phyloP scores from a whole-genome alignment of 2,113 vertebrate species.

The Cebidichthys violaceus region DNA sequence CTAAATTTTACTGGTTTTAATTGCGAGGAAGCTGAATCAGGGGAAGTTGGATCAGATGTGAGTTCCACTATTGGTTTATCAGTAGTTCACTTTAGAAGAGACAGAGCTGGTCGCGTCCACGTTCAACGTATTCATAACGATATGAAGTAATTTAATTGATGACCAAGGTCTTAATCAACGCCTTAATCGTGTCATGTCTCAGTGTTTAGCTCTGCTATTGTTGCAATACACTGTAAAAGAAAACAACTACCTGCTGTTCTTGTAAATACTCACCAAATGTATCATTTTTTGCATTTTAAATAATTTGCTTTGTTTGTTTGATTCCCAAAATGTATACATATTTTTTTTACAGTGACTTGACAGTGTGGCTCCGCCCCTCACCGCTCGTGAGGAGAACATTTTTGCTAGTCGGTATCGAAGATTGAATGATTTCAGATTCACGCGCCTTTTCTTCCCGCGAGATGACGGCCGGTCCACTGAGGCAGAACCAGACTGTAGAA shows the following conservation, averaged over 20 bases:
- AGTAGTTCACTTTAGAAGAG: slow-evolving; percentile 11
- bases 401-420: slow-evolving; percentile 52
- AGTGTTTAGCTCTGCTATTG: slow-evolving; percentile 51
- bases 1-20: neutral
- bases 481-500: slow-evolving; percentile 26
- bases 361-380: slow-evolving; percentile 31
- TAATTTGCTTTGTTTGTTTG: slow-evolving; percentile 33
- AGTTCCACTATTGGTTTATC: neutral
- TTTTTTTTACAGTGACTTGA: slow-evolving; percentile 27
- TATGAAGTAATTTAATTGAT: slow-evolving; percentile 29
- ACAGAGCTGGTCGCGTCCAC: slow-evolving; percentile 14
- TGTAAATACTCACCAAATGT: slow-evolving; percentile 48
- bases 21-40: slow-evolving; percentile 15
- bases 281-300: slow-evolving; percentile 44
- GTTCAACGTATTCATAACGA: slow-evolving; percentile 27
- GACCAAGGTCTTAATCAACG: slow-evolving; percentile 62
- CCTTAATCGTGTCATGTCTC: slow-evolving; percentile 67
- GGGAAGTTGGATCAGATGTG: slow-evolving; percentile 40
- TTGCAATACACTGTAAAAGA: slow-evolving; percentile 72
- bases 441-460: slow-evolving; percentile 46
- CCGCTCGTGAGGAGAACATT: slow-evolving; percentile 60
- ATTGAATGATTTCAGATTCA: slow-evolving; percentile 38
- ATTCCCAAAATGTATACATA: slow-evolving; percentile 31
- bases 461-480: slow-evolving; percentile 6
- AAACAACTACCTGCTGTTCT: slow-evolving; percentile 59